phyloP scores from a whole-genome alignment of 2,113 vertebrate genomes.

The Acrocephalus arundinaceus region DNA sequence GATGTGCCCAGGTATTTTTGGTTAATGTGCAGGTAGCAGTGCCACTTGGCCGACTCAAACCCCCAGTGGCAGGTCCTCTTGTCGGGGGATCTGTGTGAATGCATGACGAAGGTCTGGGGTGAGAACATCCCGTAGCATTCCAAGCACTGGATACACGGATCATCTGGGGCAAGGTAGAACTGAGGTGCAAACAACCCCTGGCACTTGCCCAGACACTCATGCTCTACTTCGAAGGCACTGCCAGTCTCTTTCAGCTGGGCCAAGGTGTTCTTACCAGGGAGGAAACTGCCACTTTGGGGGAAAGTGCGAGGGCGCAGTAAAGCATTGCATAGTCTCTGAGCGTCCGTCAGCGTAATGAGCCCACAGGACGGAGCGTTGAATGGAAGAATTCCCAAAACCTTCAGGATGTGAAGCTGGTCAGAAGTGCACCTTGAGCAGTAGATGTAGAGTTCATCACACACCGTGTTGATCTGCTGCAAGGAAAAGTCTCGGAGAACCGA shows the following conservation, averaged over 20 bases:
- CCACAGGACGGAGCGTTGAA: slow-evolving; percentile 97
- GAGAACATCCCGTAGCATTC: slow-evolving; percentile 97
- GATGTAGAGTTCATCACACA: slow-evolving; percentile 95
- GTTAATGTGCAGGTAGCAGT: slow-evolving; percentile 95
- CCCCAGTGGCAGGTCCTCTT: slow-evolving; percentile 99
- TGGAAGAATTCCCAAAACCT: slow-evolving; percentile 95
- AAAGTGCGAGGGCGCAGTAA: slow-evolving; percentile 88
- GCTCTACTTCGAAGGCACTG: slow-evolving; percentile 94
- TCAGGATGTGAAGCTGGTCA: slow-evolving; percentile 95
- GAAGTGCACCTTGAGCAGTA: slow-evolving; percentile 96
- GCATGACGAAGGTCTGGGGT: slow-evolving; percentile 97
- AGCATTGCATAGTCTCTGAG: slow-evolving; percentile 94
- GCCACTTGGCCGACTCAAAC: slow-evolving; percentile 97
- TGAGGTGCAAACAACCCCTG: slow-evolving; percentile 94
- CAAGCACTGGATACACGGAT: slow-evolving; percentile 92
- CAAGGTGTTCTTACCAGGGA: slow-evolving; percentile 80
- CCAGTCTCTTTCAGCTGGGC: slow-evolving; percentile 88
- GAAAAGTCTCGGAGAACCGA: slow-evolving; percentile 96
- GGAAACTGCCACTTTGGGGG: slow-evolving; percentile 80
- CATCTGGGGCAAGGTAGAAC: slow-evolving; percentile 90
- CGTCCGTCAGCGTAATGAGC: slow-evolving; percentile 94
- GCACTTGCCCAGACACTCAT: slow-evolving; percentile 96
- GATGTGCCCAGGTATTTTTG: slow-evolving; percentile 87
- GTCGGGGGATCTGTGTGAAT: slow-evolving; percentile 94
- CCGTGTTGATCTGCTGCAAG: slow-evolving; percentile 95